These are phyloP conservation scores for Hemithea aestivaria DNA, from an alignment of 2,888 invertebrate species.

Conservation along the genomic window DNA sequence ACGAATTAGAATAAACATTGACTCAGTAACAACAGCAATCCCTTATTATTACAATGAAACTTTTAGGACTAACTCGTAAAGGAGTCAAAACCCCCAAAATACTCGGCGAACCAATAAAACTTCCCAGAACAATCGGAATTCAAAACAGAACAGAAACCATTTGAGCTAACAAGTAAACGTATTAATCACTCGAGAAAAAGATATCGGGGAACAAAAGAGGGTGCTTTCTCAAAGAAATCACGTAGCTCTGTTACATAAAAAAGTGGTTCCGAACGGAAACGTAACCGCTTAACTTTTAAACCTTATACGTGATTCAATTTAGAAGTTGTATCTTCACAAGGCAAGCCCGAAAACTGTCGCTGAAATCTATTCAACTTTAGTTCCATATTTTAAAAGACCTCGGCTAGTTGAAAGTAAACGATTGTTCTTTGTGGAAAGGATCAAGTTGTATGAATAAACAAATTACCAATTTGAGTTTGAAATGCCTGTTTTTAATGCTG, in stretches of 20 bases:
- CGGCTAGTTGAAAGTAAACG: slow-evolving; percentile 35
- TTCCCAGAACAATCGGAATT: slow-evolving; percentile 29
- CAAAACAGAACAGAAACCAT: slow-evolving; percentile 41
- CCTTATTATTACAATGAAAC: neutral
- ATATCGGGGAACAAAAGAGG: slow-evolving; percentile 57
- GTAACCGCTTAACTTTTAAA: slow-evolving; percentile 77
- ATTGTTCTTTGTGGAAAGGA: slow-evolving; percentile 25
- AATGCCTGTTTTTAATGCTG: no score
- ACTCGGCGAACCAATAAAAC: slow-evolving; percentile 16
- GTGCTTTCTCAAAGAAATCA: slow-evolving; percentile 59
- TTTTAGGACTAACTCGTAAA: neutral
- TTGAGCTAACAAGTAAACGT: slow-evolving; percentile 55
- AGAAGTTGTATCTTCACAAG: slow-evolving; percentile 61
- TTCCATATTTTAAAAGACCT: slow-evolving; percentile 58
- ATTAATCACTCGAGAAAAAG: slow-evolving; percentile 55
- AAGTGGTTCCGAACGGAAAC: slow-evolving; percentile 66
- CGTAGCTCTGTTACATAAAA: slow-evolving; percentile 64
- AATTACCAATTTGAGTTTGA: no score
- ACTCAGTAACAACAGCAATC: no score
- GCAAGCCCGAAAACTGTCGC: slow-evolving; percentile 62
- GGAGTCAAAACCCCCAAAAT: no score
- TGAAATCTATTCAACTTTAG: slow-evolving; percentile 61
- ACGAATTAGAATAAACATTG: no score
- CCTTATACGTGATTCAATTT: slow-evolving; percentile 78
- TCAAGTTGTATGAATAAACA: neutral